phyloP scores from a whole-genome alignment of 1,140 invertebrate genomes.

The Drosophila elegans region DNA sequence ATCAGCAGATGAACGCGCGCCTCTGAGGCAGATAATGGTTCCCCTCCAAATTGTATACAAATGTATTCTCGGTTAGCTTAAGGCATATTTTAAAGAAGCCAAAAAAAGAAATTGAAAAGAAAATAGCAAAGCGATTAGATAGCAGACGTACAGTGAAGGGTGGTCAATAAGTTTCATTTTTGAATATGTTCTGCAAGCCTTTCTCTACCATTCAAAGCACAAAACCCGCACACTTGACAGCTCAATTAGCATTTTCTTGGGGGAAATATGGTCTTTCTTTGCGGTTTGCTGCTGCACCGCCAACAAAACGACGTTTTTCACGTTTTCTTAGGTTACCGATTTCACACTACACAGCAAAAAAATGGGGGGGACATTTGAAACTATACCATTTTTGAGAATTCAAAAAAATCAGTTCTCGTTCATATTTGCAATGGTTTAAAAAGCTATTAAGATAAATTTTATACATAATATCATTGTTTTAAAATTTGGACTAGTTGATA shows the following conservation, averaged over 20 bases:
- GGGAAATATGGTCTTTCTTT: not conserved
- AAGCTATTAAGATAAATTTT: no score
- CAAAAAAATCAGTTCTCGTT: no score
- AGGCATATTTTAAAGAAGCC: not conserved
- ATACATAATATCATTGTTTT: no score
- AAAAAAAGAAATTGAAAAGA: not conserved
- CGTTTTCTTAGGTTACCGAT: slow-evolving; percentile 10
- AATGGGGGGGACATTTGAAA: not conserved
- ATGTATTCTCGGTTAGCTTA: not conserved
- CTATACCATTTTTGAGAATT: not conserved
- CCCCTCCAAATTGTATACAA: slow-evolving; percentile 1
- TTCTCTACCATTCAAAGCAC: not conserved
- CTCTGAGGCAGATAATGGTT: slow-evolving; percentile 26
- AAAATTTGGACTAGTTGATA: no score
- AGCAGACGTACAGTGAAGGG: not conserved
- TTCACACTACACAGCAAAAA: not conserved
- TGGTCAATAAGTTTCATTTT: not conserved
- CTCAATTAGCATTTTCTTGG: slow-evolving; percentile 31
- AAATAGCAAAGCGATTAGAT: slow-evolving; percentile 1
- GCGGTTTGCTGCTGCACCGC: not conserved
- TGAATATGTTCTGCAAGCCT: slow-evolving; percentile 5
- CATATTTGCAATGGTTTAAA: no score
- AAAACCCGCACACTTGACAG: slow-evolving; percentile 23
- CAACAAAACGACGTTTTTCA: slow-evolving; percentile 29
- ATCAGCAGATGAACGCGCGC: slow-evolving; percentile 37